Base-by-base conservation (phyloP, 2,888 invertebrate genomes). In the Agrilus cyanescens region DNA sequence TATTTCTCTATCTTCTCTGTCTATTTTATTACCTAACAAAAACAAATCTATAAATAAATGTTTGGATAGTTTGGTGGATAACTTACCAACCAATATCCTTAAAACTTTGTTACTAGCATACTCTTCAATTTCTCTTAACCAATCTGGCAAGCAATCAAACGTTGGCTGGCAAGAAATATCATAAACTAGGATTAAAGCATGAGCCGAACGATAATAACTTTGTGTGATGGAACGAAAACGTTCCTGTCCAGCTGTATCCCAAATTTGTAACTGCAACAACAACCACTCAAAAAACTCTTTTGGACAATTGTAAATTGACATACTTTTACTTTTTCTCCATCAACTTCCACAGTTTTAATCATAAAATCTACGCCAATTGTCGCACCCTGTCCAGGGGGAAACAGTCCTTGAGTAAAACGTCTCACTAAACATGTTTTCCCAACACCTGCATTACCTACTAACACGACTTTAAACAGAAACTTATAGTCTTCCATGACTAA, bases 321-420 rank as follows among this genome's bases (percentile, higher is more conserved):
- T 72, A 88, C 87, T 78, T 91, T 91, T 56, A 91, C 86, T 80
- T 88, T 89, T 69, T 90, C 89, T 61, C 88, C 88, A 58, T 90
- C 94, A 44, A 97, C 89, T 75, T 95, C 94, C 7, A 97, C 91
- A 41, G 95, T 95, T 73, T 97, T 97, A 49, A 97, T 96, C 95
- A 97, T 95, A 67, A 97, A 97, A 74, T 97, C 97, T 18, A 97
- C 96, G 44, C 96, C 96, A 58, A 97, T 97, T 3, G 96, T 97
- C 43, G 96, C 96, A 53, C 95, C 95, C 71, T 97, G 96, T 12
- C 96, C 96, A 29, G 95, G 95, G 40, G 96, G 96, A 70, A 97
- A 97, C 38, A 96, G 71, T 2, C 96, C 96, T 76, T 97, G 96
- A 32, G 96, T 97, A 66, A 97, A 97, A 58, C 96, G 77, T 50